A percentile compares a stretch with the other conserved stretches of the same genome.
Conservation (phyloP, 2,113 vertebrate species). For the Trachemys scripta region DNA sequence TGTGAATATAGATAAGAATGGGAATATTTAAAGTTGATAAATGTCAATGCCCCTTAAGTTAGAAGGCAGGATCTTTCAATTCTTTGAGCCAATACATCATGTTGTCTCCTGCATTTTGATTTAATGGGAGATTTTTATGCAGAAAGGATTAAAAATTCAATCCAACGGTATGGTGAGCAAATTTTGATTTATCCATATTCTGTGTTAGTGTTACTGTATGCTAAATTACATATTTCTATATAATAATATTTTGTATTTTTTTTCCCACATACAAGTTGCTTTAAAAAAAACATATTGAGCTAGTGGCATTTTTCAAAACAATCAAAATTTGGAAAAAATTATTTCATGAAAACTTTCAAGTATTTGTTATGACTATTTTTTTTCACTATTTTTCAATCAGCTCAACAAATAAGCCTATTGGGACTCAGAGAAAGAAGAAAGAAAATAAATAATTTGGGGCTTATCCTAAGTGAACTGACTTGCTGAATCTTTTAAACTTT, state of each 20-base stretch:
- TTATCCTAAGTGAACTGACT: accelerated
- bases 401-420: not conserved
- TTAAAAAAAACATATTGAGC: not conserved
- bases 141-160: slow-evolving; percentile 4
- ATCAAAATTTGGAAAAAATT: not conserved
- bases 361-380: not conserved
- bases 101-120: not conserved
- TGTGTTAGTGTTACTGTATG: not conserved
- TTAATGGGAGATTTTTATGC: slow-evolving; percentile 20
- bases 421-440: not conserved
- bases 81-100: slow-evolving; percentile 7
- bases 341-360: not conserved
- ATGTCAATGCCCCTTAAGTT: not conserved
- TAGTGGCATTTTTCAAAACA: not conserved
- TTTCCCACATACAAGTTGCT: not conserved
- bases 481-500: not conserved
- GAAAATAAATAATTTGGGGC: not conserved
- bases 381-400: not conserved
- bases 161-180: not conserved
- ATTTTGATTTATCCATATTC: not conserved
- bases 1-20: not conserved
- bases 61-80: slow-evolving; percentile 28
- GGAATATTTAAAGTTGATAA: slow-evolving; percentile 2
- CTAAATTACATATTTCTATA: not conserved
- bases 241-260: not conserved